Conservation (phyloP, 2,797 vertebrate species). For the Peromyscus nudipes region DNA sequence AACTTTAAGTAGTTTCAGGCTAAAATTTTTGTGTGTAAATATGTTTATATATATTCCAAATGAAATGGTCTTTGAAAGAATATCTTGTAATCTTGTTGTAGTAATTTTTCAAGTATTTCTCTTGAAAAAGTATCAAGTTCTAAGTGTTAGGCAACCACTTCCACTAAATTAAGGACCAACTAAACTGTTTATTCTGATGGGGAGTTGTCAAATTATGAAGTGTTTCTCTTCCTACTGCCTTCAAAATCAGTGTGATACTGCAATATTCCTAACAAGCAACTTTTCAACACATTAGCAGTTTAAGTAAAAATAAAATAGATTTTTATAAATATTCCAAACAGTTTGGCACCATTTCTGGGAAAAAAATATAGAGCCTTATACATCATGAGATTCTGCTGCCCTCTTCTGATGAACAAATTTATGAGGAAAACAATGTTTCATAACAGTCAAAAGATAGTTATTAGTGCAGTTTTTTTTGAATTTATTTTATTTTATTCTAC, state of each 20-base stretch:
- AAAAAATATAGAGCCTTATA: not conserved
- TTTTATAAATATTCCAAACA: constrained; percentile 74
- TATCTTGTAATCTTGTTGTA: not conserved
- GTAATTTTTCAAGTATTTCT: constrained; percentile 50
- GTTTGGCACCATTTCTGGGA: constrained; percentile 8
- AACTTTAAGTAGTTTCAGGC: not conserved
- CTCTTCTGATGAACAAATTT: constrained; percentile 88
- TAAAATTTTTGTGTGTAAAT: not conserved
- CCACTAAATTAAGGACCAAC: constrained; percentile 61
- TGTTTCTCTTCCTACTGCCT: constrained; percentile 65
- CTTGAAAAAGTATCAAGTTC: constrained; percentile 1
- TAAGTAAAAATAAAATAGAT: constrained; percentile 72
- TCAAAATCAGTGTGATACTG: constrained; percentile 45
- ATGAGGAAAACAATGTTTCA: constrained; percentile 6
- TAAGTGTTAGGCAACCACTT: constrained; percentile 32
- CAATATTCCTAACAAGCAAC: constrained; percentile 64
- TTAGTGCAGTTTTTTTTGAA: not conserved
- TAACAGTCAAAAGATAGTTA: constrained; percentile 5
- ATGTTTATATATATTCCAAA: not conserved
- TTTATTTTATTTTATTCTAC: too few species aligned
- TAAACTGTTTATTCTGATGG: constrained; percentile 63
- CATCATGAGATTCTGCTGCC: constrained; percentile 88
- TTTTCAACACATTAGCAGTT: constrained; percentile 68
- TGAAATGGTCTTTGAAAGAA: constrained; percentile 28
- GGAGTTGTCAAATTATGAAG: constrained; percentile 63